Evolutionary conservation across 2,797 vertebrate species (phyloP).

Genomic region (Tapirus indicus): DNA sequence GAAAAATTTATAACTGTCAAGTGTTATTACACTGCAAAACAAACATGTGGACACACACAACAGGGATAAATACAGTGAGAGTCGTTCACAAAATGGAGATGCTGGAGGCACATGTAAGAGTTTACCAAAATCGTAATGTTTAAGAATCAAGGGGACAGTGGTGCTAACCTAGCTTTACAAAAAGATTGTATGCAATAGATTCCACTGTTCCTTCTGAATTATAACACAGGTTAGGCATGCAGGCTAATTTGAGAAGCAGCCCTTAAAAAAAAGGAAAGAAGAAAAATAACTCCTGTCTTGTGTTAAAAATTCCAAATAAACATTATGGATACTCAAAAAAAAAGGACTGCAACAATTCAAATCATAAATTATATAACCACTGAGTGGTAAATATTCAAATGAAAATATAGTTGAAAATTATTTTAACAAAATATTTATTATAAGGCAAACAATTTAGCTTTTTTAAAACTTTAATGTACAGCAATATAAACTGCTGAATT

Average conservation of each 20-base stretch:
- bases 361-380: constrained; percentile 16
- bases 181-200: background rate
- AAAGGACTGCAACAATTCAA: constrained; percentile 23
- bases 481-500: background rate
- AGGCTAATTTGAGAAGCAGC: constrained; percentile 54
- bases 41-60: constrained; percentile 64
- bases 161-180: background rate
- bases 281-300: constrained; percentile 49
- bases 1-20: constrained; percentile 74
- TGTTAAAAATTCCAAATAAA: constrained; percentile 57
- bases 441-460: constrained; percentile 24
- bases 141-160: constrained; percentile 38
- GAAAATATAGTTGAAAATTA: background rate
- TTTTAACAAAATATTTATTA: constrained; percentile 28
- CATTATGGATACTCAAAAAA: constrained; percentile 31
- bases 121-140: constrained; percentile 62
- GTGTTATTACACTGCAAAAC: constrained; percentile 64
- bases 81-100: constrained; percentile 33
- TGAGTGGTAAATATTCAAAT: constrained; percentile 47
- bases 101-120: constrained; percentile 58
- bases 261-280: constrained; percentile 1
- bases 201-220: constrained; percentile 18
- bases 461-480: background rate
- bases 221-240: constrained; percentile 38
- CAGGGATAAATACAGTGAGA: constrained; percentile 46